Base-by-base conservation (phyloP, 64 coral and sea anemone species). In the Dendrophyllia cribrosa region DNA sequence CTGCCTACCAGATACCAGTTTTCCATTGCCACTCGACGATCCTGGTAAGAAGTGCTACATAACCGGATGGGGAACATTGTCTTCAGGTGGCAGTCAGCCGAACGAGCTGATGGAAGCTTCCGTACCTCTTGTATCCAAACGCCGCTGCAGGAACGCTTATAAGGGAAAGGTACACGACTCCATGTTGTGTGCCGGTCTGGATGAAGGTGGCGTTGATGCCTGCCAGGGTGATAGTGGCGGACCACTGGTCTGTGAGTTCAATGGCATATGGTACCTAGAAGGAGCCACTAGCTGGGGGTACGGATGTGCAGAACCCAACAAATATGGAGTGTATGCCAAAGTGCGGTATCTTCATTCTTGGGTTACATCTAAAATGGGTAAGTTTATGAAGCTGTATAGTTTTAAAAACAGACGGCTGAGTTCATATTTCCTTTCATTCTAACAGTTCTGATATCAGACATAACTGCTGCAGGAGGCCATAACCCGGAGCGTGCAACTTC, bases 151-250 rank as follows among this genome's bases (percentile, higher is more conserved):
- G 19, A 66, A 48, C 14, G 61, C 62, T 1, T 83, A 82, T 15
- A 77, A 63, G 4, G 61, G 65, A 49, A 5, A 72, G 53, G 72
- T 91, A 14, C 48, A 71, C 11, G 60, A 91, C 8, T 83, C 89
- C 21, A 91, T 91, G 89, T 9, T 91, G 16, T 91, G 89, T n/a
- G 89, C 89, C 9, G 89, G 89, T 1, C 13, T 76, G 43, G 44
- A 77, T 19, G 20, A 65, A 23, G 59, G 76, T 6, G 59, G 59
- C 21, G 59, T 89, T 23, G 87, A 89, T 78, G 50, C 75, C 20
- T 77, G 75, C 8, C 75, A 77, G 75, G 51, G 51, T 22, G 75
- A 77, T 55, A 77, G 75, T 20, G 75, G 75, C 10, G 75, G 75
- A 11, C 75, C 75, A 11, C 75, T 77, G 3, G 75, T 77, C 6